Base-by-base conservation (phyloP, 35 echinoderm and acorn worm genomes). In the Apostichopus californicus region DNA sequence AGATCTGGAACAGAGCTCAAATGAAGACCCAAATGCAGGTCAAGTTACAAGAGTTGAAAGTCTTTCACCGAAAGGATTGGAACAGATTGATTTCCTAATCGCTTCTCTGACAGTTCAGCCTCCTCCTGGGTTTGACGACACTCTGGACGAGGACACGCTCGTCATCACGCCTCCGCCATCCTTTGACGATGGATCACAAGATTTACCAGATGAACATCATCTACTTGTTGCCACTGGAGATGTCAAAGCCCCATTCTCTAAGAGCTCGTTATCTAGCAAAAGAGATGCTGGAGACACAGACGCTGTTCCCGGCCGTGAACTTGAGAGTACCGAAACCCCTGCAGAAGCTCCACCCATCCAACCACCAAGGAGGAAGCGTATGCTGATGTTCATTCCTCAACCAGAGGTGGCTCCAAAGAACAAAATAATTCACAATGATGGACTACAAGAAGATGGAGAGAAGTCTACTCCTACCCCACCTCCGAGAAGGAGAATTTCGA, bases 41-140 rank as follows among this genome's bases (percentile, higher is more conserved):
- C 18, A 21, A 25, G 78, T 7, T 5, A 28, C 24, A 13, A 18
- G 52, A 81, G 78, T 56, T 81, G 55, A n/a, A 85, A 46, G 34
- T 46, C 34, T 28, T 28, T 57, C 81, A 21, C 15, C 14, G 5
- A 20, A 85, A 58, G 81, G 21, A 20, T 18, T 23, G 21, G 21
- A 85, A 18, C 25, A 22, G 12, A 92, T 95, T 81, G 93, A 98
- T 81, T 90, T 86, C 13, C 83, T 98, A 6, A 98, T 98, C 23
- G 94, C 90, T 77, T 83, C 97, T 46, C 78, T 99, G 64, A 90
- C 93, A 5, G 66, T 95, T n/a, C 91, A 91, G 20, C 97, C 97
- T 23, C 97, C 97, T 78, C 93, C 95, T 21, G 68, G 72, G 24
- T 90, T 90, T 55, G 46, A 57, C 28, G 78, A 79, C 17, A 85